Percentiles rank a stretch among this genome's conserved stretches.
These are phyloP conservation scores for Ostrea denselamellosa DNA, from an alignment of 1,140 invertebrate genomes.

Conservation along the genomic window DNA sequence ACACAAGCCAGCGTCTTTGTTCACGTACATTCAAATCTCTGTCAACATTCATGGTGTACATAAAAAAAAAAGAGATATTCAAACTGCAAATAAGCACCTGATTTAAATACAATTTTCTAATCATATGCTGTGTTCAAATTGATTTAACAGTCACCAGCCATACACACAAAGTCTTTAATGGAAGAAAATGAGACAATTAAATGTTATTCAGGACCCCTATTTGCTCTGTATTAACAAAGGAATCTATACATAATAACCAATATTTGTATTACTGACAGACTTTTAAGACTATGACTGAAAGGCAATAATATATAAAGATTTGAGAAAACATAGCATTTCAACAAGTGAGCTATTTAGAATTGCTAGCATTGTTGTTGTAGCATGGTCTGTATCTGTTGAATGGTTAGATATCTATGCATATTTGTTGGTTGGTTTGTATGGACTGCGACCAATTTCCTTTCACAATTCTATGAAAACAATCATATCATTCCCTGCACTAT, in stretches of 20 bases:
- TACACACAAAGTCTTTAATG: constrained; percentile 10
- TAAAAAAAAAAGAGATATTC: constrained; percentile 20
- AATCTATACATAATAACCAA: constrained; percentile 31
- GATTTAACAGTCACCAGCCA: constrained; percentile 24
- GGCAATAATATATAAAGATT: constrained; percentile 24
- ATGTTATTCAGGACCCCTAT: constrained; percentile 1
- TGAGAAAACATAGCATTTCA: constrained; percentile 31
- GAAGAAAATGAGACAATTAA: constrained; percentile 38
- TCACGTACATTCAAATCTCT: constrained; percentile 19
- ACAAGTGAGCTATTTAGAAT: not conserved
- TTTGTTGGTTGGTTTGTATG: not conserved
- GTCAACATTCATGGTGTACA: constrained; percentile 28
- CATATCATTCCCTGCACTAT: not conserved
- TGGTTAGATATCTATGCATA: not conserved
- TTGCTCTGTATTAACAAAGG: constrained; percentile 9
- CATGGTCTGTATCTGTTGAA: constrained; percentile 23
- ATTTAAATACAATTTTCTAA: constrained; percentile 28
- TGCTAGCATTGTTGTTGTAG: not conserved
- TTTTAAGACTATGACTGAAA: constrained; percentile 9
- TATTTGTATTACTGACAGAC: constrained; percentile 17
- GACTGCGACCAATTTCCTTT: constrained; percentile 5
- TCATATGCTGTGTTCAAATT: constrained; percentile 32
- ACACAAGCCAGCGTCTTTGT: not conserved
- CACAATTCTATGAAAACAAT: not conserved
- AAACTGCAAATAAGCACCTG: constrained; percentile 34